Percentiles rank a stretch among this genome's conserved stretches.
These are phyloP conservation scores for Poecile montanus DNA, from an alignment of 2,797 vertebrate genomes.

Conservation along the genomic window DNA sequence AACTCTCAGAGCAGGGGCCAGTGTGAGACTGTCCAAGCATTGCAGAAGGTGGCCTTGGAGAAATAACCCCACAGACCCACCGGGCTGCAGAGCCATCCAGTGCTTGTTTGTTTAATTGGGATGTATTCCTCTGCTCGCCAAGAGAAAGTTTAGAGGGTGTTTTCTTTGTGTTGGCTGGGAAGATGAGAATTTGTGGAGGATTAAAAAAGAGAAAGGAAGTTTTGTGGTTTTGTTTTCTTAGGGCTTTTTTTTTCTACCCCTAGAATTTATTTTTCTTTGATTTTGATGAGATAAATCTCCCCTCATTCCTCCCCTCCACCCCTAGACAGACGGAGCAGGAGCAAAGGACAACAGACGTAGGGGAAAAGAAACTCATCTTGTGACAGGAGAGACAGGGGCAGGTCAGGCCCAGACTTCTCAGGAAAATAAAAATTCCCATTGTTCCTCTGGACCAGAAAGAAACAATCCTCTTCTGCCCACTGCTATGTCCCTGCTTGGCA, in stretches of 20 bases:
- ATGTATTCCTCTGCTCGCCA: neutral
- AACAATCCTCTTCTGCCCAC: neutral
- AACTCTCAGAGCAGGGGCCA: neutral
- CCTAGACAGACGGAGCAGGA: fast-evolving
- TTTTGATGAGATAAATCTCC: neutral
- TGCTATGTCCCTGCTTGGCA: neutral
- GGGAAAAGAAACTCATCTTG: neutral
- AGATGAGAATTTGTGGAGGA: neutral
- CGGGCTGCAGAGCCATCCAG: fast-evolving
- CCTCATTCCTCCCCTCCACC: neutral
- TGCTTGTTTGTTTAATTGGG: neutral
- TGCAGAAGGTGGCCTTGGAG: neutral
- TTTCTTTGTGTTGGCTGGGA: neutral
- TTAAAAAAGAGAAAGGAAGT: neutral
- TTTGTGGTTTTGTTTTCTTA: neutral
- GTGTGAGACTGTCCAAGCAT: fast-evolving
- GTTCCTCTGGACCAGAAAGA: neutral
- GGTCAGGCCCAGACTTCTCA: neutral
- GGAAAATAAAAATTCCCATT: neutral
- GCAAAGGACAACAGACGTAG: neutral
- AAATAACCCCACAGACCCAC: neutral
- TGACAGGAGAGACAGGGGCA: neutral
- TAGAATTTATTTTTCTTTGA: neutral
- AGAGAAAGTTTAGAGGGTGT: neutral
- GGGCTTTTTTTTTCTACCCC: fast-evolving